phyloP scores from a whole-genome alignment of 2,797 vertebrate genomes.

The Sebastes paucispinis region DNA sequence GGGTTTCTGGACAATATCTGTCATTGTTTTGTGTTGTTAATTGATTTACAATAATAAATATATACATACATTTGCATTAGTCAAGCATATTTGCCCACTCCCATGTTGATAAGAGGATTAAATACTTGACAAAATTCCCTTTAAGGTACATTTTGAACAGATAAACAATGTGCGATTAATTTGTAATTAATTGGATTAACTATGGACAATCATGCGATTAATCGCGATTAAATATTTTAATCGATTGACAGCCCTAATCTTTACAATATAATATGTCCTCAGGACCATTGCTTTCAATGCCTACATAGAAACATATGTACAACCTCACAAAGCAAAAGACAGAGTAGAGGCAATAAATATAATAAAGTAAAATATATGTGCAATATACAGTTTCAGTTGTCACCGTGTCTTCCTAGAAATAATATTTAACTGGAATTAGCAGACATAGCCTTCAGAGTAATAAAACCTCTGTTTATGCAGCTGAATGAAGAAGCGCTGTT shows the following conservation, averaged over 20 bases:
- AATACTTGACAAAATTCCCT: accelerated
- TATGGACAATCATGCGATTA: too few relatives aligned
- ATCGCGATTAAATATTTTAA: too few relatives aligned
- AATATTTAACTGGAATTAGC: constrained; percentile 21
- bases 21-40: too few relatives aligned
- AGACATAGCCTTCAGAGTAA: constrained; percentile 32
- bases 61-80: too few relatives aligned
- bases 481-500: constrained; percentile 38
- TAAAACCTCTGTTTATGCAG: constrained; percentile 56
- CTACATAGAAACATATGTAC: not conserved
- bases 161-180: too few relatives aligned
- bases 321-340: not conserved
- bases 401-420: constrained; percentile 7
- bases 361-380: not conserved
- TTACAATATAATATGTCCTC: not conserved
- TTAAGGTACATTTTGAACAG: too few relatives aligned
- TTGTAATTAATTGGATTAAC: too few relatives aligned
- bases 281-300: not conserved
- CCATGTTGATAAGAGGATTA: too few relatives aligned
- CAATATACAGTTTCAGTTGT: not conserved
- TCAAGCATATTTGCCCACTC: too few relatives aligned
- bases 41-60: too few relatives aligned
- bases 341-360: not conserved
- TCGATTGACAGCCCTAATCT: too few relatives aligned
- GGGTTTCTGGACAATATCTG: too few relatives aligned